phyloP scores from a whole-genome alignment of 2,888 invertebrate genomes.

The Oscheius sp. region DNA sequence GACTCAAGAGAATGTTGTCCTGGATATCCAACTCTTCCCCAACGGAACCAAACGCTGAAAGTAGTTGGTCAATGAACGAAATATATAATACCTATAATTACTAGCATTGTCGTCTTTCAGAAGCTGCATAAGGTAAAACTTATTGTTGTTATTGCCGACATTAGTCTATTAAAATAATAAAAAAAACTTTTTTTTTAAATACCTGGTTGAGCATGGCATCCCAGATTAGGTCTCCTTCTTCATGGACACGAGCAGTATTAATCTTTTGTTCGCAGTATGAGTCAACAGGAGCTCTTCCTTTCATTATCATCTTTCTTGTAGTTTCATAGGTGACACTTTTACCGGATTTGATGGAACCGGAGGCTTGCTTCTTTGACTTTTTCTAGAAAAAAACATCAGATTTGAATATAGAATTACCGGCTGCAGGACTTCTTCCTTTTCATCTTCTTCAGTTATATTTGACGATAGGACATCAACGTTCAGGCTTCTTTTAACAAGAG shows the following conservation, averaged over 20 bases:
- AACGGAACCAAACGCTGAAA: slow-evolving; percentile 73
- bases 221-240: slow-evolving; percentile 71
- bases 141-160: slow-evolving; percentile 74
- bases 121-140: slow-evolving; percentile 74
- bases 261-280: slow-evolving; percentile 68
- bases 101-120: slow-evolving; percentile 71
- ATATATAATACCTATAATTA: slow-evolving; percentile 60
- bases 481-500: slow-evolving; percentile 16
- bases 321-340: not conserved
- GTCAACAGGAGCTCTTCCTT: slow-evolving; percentile 72
- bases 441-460: slow-evolving; percentile 8
- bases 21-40: slow-evolving; percentile 74
- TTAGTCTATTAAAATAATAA: slow-evolving; percentile 71
- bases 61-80: not conserved
- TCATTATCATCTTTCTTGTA: slow-evolving; percentile 14
- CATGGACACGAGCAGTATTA: slow-evolving; percentile 70
- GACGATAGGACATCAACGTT: slow-evolving; percentile 17
- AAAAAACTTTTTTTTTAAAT: no score
- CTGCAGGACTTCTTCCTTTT: slow-evolving; percentile 14
- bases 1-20: slow-evolving; percentile 73
- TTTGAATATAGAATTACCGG: not conserved
- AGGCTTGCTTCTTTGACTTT: not conserved
- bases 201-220: slow-evolving; percentile 74
- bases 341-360: not conserved
- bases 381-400: not conserved